These are phyloP conservation scores for Nemoura dubitans DNA, from an alignment of 2,888 invertebrate species.

Conservation along the genomic window DNA sequence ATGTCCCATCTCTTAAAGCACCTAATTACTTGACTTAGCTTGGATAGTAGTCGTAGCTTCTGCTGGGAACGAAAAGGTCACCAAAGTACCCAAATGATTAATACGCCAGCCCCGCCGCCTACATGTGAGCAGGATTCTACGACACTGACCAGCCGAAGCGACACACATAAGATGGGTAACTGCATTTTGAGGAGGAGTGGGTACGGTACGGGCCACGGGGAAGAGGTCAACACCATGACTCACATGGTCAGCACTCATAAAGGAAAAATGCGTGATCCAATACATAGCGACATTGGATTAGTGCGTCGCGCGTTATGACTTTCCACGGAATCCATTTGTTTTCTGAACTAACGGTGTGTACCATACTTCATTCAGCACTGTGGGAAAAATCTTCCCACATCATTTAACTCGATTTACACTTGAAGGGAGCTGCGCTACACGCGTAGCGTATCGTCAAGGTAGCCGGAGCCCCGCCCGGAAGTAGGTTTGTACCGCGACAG, in stretches of 20 bases:
- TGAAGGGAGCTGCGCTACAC: no score
- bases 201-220: neutral
- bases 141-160: neutral
- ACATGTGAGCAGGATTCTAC: neutral
- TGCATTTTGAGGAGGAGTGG: neutral
- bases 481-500: neutral
- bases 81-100: neutral
- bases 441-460: neutral
- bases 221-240: neutral
- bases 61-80: neutral
- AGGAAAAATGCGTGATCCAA: neutral
- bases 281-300: neutral
- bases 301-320: neutral
- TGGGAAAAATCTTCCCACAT: constrained; percentile 12
- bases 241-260: neutral
- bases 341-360: neutral
- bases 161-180: neutral
- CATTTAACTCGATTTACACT: neutral
- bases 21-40: neutral
- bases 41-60: no score
- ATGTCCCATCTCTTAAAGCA: neutral
- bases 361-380: neutral
- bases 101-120: neutral
- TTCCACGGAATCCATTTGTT: neutral
- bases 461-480: neutral